A percentile compares a stretch with the other conserved stretches of the same genome.
phyloP scores from a whole-genome alignment of 2,797 vertebrate species.

The Xyrichtys novacula region DNA sequence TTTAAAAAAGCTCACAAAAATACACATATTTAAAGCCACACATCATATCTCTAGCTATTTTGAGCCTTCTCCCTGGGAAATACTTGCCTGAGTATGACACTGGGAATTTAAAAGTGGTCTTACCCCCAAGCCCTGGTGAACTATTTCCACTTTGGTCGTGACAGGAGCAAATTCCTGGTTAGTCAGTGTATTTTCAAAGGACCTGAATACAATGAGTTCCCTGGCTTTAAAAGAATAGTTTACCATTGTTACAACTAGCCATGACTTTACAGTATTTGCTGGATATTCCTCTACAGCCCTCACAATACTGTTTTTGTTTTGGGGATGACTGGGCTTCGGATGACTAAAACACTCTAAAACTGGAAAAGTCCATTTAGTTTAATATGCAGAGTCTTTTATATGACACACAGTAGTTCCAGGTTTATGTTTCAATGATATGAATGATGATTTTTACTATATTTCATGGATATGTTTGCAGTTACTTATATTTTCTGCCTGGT shows the following conservation, averaged over 20 bases:
- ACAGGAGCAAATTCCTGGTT: slow-evolving; percentile 61
- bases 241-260: slow-evolving; percentile 46
- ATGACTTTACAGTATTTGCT: slow-evolving; percentile 63
- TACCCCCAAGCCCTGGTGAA: slow-evolving; percentile 61
- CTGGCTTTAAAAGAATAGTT: slow-evolving; percentile 57
- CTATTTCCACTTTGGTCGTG: slow-evolving; percentile 42
- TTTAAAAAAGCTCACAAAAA: too few relatives aligned
- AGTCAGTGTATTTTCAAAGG: slow-evolving; percentile 68
- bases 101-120: slow-evolving; percentile 49
- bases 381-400: slow-evolving; percentile 39
- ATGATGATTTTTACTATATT: not conserved
- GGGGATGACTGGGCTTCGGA: slow-evolving; percentile 22
- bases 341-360: slow-evolving; percentile 42
- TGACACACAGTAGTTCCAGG: slow-evolving; percentile 18
- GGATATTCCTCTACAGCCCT: slow-evolving; percentile 40
- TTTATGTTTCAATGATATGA: slow-evolving; percentile 27
- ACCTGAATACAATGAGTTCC: slow-evolving; percentile 65
- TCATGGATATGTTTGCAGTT: not conserved
- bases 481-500: not conserved
- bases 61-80: too few relatives aligned
- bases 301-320: slow-evolving; percentile 40
- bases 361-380: slow-evolving; percentile 56
- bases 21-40: too few relatives aligned
- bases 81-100: not conserved
- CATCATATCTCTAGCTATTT: too few relatives aligned